A percentile compares a stretch with the other conserved stretches of the same genome.
phyloP scores from a whole-genome alignment of 2,888 invertebrate species.

The Abrostola triplasia region DNA sequence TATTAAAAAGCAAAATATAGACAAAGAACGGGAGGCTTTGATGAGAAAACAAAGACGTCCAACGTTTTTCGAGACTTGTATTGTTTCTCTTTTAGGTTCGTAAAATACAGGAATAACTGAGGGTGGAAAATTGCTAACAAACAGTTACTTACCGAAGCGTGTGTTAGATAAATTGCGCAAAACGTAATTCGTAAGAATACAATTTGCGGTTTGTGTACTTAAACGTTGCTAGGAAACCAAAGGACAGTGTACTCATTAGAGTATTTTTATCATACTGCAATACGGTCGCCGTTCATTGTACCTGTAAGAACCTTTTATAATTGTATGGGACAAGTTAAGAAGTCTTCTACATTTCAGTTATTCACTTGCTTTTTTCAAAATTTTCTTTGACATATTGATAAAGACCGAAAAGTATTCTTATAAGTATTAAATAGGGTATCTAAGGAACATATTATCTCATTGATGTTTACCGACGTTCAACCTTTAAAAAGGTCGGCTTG shows the following conservation, averaged over 20 bases:
- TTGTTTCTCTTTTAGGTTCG: slow-evolving; percentile 8
- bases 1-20: slow-evolving; percentile 41
- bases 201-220: slow-evolving; percentile 51
- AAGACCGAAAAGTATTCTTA: neutral
- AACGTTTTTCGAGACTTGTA: slow-evolving; percentile 17
- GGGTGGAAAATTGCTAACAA: slow-evolving; percentile 7
- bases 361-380: neutral
- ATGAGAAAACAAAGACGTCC: slow-evolving; percentile 38
- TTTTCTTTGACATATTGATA: neutral
- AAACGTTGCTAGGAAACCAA: slow-evolving; percentile 55
- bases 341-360: slow-evolving; percentile 16
- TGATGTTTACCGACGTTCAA: slow-evolving; percentile 18
- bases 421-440: neutral
- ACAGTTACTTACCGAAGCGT: slow-evolving; percentile 3
- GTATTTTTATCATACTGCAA: slow-evolving; percentile 39
- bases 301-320: slow-evolving; percentile 22
- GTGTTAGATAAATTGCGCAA: slow-evolving; percentile 12
- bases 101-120: slow-evolving; percentile 11
- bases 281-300: slow-evolving; percentile 32
- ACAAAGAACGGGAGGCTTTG: slow-evolving; percentile 31
- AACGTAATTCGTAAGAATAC: slow-evolving; percentile 12
- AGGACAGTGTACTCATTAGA: slow-evolving; percentile 46
- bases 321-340: slow-evolving; percentile 12
- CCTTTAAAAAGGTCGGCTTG: slow-evolving; percentile 41
- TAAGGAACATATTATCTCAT: slow-evolving; percentile 7